Base-by-base conservation (phyloP, 2,888 invertebrate genomes). In the Cryptocheilus praepositus region DNA sequence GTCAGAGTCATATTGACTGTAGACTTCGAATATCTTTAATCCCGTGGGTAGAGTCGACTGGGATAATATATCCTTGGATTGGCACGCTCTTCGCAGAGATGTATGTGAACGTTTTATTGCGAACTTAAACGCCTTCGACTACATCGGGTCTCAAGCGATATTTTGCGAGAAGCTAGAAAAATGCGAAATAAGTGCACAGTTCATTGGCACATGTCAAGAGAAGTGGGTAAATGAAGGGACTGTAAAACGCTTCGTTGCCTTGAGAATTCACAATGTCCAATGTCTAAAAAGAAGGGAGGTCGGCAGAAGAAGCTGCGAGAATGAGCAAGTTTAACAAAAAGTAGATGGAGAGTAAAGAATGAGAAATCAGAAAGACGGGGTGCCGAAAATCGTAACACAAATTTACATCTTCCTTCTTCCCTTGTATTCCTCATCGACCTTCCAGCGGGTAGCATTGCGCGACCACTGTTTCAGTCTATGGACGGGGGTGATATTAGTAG, bases 241-340 rank as follows among this genome's bases (percentile, higher is more conserved):
- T 51, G 60, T 55, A 60, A 67, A 60, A 60, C 65, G 71, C 61
- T 68, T 66, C 57, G 73, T 74, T 68, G 68, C 70, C 46, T 51
- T 19, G n/a, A 57, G 58, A 67, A 70, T 70, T 54, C 63, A 51
- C 54, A 46, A 57, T 51, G 63, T 52, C 46, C 57, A 69, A 74
- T 70, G 60, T 63, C 60, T 60, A 59, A 55, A 51, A 67, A 58
- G 57, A 45, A 49, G 43, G 28, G 45, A 16, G 51, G 25, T 51
- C 58, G 46, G 16, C 51, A 43, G 59, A 64, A 18, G 16, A 18
- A 36, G 5, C 13, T 51, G n/a, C 15, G 15, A 36, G 57, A 46
- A 15, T 18, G 21, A 18, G 46, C 18, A 8, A 13, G 25, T 4
- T 13, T 8, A 46, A 16, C n/a, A 28, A 11, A 7, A 51, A n/a